Base-by-base conservation (phyloP, 92 coral and sea anemone genomes). In the Zoanthus sansibaricus region DNA sequence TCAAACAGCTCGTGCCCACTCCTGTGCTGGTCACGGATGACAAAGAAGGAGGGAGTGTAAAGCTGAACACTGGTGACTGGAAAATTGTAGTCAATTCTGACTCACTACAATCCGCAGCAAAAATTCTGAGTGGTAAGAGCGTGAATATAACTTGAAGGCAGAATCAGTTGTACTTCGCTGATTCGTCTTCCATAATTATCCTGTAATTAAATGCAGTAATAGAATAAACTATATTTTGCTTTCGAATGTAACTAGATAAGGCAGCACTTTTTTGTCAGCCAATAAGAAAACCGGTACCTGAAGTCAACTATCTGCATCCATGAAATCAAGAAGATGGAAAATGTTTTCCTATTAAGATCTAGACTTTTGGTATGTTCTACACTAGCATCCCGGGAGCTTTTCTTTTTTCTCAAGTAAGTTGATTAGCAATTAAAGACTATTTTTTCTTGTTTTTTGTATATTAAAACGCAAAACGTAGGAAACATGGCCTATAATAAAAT, bases 21-120 rank as follows among this genome's bases (percentile, higher is more conserved):
- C 99, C 99, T 8, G 86, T 88, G 3, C 93, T 92, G 82, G 85
- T 95, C 62, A 78, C 70, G 83, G 97, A 93, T 52, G 89, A 85
- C 54, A 87, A 86, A 80, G 94, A 76, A 56, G 62, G 79, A 42
- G 88, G 78, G 46, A 75, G 82, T 2, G 87, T 96, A 45, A 67
- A 69, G 15, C 78, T 89, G 18, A 77, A 83, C 61, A 89, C 82
- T 16, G 75, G 87, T 30, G 86, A 70, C 78, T 89, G 92, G 92
- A 49, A 45, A 3, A 32, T 76, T 15, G 75, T 89, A 20, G 85
- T 68, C 9, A 55, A 73, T 6, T 30, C 78, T 7, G 75, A 58
- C 32, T 72, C 66, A 7, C 69, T 83, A 42, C 46, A 33, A 68
- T 66, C 31, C 8, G 80, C 42, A 54, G 88, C 92, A 9, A 77